Evolutionary conservation across 2,888 invertebrate genomes (phyloP), one percentile per base, ranked within the genome.

Genomic region (Rhodophaea formosa): DNA sequence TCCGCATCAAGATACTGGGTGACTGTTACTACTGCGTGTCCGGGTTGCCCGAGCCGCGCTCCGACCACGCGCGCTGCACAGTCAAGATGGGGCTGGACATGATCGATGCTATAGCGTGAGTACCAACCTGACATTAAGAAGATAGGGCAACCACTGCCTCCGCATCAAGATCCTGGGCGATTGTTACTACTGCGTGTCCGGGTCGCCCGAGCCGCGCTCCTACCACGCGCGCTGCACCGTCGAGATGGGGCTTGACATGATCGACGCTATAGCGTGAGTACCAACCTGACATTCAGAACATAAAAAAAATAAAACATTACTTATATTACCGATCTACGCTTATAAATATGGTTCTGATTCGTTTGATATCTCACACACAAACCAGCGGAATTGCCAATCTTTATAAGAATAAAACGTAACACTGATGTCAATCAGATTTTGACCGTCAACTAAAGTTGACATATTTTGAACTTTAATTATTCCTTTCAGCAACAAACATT

Each of bases 11-110:
- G 89, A 96, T 96, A 78, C 92, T 96, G 67, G 98, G 98, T 53
- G 97, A 98, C 87, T 98, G 98, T 79, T 98, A 98, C 92, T 98
- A 97, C 92, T 97, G 97, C 86, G 97, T 97, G 63, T 96, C 96
- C 66, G 98, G 98, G 16, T 89, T 98, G 72, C 98, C 98, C 15
- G 98, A 98, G 77, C 95, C 97, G 10, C 93, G 97, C 42, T 94
- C 96, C 16, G 98, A 98, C 88, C 98, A 98, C 86, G 98, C 98
- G 45, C 95, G 96, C 70, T 98, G 97, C 90, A 96, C 97, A 68
- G 96, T 96, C 59, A 96, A 96, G 91, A 96, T 96, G 96, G 96
- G 96, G 3, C 91, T 96, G 60, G 96, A 96, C 79, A 96, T 96
- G 96, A 96, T 96, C 72, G 96, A 96, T 84, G 96, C 96, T 53